Evolutionary conservation across 2,113 vertebrate species (phyloP).

Genomic region (Rhadina sibilatrix): DNA sequence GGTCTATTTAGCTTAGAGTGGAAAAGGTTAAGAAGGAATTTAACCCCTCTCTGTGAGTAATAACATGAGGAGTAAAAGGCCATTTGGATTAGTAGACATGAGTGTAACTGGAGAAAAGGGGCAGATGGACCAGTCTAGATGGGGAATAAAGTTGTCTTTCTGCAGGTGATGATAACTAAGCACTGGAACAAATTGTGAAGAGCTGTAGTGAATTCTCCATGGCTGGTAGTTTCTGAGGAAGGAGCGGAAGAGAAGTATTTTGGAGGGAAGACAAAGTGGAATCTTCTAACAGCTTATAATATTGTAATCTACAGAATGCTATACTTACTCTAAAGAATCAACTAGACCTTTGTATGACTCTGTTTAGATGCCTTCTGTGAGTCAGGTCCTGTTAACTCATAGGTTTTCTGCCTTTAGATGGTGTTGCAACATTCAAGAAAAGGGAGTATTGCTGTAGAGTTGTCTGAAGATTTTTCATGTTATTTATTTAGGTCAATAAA

Average conservation of each 20-base stretch:
- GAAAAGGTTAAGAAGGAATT: conserved; percentile 11
- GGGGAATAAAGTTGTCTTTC: neutral
- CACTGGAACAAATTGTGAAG: neutral
- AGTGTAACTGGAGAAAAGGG: neutral
- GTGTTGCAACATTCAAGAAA: neutral
- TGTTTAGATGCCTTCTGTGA: neutral
- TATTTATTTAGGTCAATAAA: neutral
- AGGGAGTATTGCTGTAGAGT: neutral
- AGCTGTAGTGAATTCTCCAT: neutral
- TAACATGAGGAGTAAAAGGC: neutral
- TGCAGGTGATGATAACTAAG: neutral
- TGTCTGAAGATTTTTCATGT: neutral
- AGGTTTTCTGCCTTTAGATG: neutral
- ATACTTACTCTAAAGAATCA: neutral
- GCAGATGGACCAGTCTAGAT: neutral
- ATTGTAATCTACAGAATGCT: neutral
- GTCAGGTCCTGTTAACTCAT: neutral
- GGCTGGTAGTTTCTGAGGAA: neutral
- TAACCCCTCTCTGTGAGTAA: neutral
- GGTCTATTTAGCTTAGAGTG: neutral
- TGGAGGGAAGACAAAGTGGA: neutral
- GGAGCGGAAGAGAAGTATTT: neutral
- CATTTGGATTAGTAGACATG: neutral
- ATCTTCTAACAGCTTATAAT: neutral
- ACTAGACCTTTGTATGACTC: neutral